Evolutionary conservation across 2,113 vertebrate species (phyloP).

Genomic region (Marmota monax): DNA sequence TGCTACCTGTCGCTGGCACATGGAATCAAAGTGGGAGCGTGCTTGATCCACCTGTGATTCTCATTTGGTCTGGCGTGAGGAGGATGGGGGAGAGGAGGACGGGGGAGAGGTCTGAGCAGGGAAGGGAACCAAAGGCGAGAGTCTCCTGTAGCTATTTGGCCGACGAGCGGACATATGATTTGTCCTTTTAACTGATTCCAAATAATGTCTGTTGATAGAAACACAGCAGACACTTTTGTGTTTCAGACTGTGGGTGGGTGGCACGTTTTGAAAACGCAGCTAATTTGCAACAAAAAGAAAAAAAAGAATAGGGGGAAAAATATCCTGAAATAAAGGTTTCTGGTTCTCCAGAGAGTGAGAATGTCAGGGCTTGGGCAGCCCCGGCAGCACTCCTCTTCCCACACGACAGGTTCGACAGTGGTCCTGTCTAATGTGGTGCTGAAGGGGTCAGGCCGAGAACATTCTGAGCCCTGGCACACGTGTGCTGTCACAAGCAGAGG

Average conservation of each 20-base stretch:
- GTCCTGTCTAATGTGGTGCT: not conserved
- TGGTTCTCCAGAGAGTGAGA: slow-evolving; percentile 37
- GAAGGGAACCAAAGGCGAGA: not conserved
- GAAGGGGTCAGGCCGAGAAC: not conserved
- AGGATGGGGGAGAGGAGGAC: not conserved
- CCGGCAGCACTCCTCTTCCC: not conserved
- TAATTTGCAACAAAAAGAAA: slow-evolving; percentile 51
- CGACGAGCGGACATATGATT: slow-evolving; percentile 21
- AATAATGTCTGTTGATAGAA: slow-evolving; percentile 61
- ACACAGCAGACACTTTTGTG: slow-evolving; percentile 30
- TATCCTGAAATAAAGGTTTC: not conserved
- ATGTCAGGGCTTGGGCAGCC: not conserved
- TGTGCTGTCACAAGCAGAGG: not conserved
- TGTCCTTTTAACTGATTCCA: slow-evolving; percentile 65
- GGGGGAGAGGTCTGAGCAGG: not conserved
- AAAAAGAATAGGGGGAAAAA: not conserved
- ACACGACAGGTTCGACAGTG: not conserved
- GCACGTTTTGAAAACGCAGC: slow-evolving; percentile 60
- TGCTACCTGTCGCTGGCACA: too few relatives aligned
- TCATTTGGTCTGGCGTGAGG: not conserved
- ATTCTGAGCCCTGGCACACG: not conserved
- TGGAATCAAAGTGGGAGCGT: not conserved
- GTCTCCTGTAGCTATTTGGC: not conserved
- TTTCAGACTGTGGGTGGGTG: slow-evolving; percentile 60
- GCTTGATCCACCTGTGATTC: not conserved